phyloP scores from a whole-genome alignment of 2,113 vertebrate genomes.

The Petaurus breviceps region DNA sequence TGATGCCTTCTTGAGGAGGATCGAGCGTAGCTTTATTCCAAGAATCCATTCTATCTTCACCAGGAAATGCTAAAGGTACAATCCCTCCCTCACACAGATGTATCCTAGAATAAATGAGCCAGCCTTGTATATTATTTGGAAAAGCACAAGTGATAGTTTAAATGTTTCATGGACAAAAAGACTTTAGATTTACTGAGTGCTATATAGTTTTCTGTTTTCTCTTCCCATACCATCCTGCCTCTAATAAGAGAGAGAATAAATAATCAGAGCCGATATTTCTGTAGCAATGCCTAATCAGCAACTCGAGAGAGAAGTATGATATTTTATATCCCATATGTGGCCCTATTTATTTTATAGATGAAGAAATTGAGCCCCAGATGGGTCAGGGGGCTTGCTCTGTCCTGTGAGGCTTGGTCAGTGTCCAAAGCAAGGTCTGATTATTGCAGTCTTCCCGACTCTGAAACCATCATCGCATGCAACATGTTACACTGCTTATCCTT shows the following conservation, averaged over 20 bases:
- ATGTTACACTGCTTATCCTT: background rate
- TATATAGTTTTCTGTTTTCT: background rate
- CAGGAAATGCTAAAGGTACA: background rate
- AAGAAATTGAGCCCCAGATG: background rate
- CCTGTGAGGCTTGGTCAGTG: background rate
- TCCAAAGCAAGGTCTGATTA: background rate
- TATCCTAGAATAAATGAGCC: background rate
- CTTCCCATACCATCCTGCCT: background rate
- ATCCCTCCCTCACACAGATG: background rate
- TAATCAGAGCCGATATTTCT: background rate
- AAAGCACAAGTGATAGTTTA: background rate
- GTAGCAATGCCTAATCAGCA: background rate
- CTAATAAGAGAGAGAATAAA: background rate
- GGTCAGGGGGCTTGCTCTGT: background rate
- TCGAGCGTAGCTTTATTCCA: background rate
- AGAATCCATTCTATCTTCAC: background rate
- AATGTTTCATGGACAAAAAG: background rate
- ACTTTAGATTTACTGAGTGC: background rate
- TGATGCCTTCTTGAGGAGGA: background rate
- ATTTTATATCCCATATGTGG: too few relatives aligned
- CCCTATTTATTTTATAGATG: background rate
- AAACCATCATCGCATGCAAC: background rate
- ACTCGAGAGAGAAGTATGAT: background rate
- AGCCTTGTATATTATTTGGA: background rate
- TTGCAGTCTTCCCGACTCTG: background rate